Percentiles rank a stretch among this genome's conserved stretches.
Evolutionary conservation across 2,888 invertebrate genomes (phyloP).

Genomic region (Drosophila flavopinicola): DNA sequence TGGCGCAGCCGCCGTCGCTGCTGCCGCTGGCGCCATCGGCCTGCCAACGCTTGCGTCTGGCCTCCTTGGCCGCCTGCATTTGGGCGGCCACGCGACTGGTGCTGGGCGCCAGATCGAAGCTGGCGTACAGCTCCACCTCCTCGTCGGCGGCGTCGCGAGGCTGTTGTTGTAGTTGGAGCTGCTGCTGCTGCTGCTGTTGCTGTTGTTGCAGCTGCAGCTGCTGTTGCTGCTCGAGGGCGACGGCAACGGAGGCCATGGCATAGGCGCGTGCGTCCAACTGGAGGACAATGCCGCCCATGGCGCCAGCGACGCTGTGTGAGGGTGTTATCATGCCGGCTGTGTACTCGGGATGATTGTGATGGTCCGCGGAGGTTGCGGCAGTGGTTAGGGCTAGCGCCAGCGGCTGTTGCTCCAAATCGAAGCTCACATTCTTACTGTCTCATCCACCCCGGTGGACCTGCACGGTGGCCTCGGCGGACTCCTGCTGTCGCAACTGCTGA

Average conservation of each 20-base stretch:
- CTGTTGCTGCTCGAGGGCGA: conserved; percentile 71
- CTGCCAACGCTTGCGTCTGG: conserved; percentile 78
- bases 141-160: conserved; percentile 77
- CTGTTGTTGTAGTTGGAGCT: conserved; percentile 22
- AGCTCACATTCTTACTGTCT: conserved; percentile 84
- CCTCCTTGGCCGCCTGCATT: conserved; percentile 82
- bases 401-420: conserved; percentile 82
- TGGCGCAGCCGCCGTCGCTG: conserved; percentile 71
- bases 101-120: conserved; percentile 74
- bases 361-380: conserved; percentile 26
- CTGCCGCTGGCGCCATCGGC: conserved; percentile 81
- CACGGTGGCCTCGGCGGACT: conserved; percentile 91
- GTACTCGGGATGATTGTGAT: conserved; percentile 7
- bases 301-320: conserved; percentile 24
- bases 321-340: conserved; percentile 21
- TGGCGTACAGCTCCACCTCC: conserved; percentile 81
- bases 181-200: conserved; percentile 30
- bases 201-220: too few species aligned
- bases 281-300: conserved; percentile 27
- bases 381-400: conserved; percentile 36
- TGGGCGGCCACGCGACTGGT: conserved; percentile 80
- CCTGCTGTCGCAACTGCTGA: conserved; percentile 93
- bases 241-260: conserved; percentile 74
- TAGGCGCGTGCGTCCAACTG: conserved; percentile 69
- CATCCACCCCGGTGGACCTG: conserved; percentile 84